Percentiles rank a stretch among this genome's conserved stretches.
Conservation (phyloP, 1,140 invertebrate genomes). For the Pachypsylla venusta region DNA sequence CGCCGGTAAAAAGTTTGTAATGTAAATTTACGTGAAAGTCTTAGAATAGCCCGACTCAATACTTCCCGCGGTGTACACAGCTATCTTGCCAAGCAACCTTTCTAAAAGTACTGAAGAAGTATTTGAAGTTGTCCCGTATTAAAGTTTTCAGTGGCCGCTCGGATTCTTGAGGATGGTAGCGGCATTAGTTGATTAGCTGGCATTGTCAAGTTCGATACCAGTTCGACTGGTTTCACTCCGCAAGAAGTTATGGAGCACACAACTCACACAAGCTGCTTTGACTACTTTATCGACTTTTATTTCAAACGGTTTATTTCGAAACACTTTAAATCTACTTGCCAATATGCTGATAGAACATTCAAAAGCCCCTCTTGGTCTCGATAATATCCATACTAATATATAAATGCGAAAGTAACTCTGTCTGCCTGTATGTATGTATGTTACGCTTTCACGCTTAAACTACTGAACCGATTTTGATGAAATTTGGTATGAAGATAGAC, state of each 20-base stretch:
- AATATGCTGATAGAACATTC: constrained; percentile 11
- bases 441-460: too few relatives aligned
- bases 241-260: constrained; percentile 28
- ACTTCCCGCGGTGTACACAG: too few relatives aligned
- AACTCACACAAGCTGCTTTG: constrained; percentile 24
- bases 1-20: too few relatives aligned
- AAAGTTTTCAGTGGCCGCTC: constrained; percentile 6
- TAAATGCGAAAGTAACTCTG: too few relatives aligned
- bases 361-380: background rate
- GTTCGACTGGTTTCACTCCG: constrained; percentile 6
- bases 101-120: constrained; percentile 8
- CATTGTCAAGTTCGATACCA: background rate
- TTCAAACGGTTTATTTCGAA: constrained; percentile 28
- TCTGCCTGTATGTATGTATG: too few relatives aligned
- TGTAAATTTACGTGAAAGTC: too few relatives aligned
- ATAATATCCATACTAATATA: too few relatives aligned
- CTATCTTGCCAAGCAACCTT: too few relatives aligned
- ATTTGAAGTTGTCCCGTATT: background rate
- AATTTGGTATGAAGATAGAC: too few relatives aligned
- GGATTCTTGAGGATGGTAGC: background rate
- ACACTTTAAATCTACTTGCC: constrained; percentile 18
- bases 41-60: too few relatives aligned
- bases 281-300: constrained; percentile 26
- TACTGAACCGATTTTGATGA: too few relatives aligned
- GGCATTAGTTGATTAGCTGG: background rate